Evolutionary conservation across 2,888 invertebrate species (phyloP).

Genomic region (Seladonia tumulorum): DNA sequence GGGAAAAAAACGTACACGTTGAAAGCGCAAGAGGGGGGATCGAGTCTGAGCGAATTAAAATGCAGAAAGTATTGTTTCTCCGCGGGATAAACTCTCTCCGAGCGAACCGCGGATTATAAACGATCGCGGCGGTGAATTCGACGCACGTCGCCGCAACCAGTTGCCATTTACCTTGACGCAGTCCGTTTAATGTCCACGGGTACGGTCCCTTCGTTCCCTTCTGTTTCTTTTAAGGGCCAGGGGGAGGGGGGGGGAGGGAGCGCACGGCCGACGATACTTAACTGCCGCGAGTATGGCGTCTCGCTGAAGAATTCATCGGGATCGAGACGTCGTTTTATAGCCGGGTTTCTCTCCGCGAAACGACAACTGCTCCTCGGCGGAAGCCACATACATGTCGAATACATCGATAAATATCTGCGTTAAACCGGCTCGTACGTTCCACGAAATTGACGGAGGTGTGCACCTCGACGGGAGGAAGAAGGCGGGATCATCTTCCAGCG

Average conservation of each 20-base stretch:
- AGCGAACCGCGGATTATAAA: conserved; percentile 52
- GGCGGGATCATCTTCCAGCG: conserved; percentile 67
- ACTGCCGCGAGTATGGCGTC: conserved; percentile 60
- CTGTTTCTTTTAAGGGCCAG: conserved; percentile 61
- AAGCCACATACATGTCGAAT: neutral
- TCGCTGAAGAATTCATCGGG: conserved; percentile 68
- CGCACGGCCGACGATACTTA: conserved; percentile 45
- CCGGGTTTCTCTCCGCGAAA: conserved; percentile 38
- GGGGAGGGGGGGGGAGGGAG: too few relatives aligned
- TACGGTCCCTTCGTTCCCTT: conserved; percentile 50
- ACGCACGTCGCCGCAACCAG: conserved; percentile 62
- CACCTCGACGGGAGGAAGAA: neutral
- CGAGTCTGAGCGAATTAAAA: neutral
- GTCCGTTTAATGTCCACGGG: conserved; percentile 56
- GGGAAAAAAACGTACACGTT: neutral
- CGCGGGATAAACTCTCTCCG: neutral
- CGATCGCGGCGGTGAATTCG: conserved; percentile 53
- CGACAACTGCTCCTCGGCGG: neutral
- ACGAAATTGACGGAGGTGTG: conserved; percentile 12
- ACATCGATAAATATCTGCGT: conserved; percentile 30
- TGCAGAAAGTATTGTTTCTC: neutral
- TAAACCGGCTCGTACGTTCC: conserved; percentile 12
- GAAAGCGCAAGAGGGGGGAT: neutral
- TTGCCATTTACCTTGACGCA: conserved; percentile 63
- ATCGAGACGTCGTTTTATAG: conserved; percentile 51